Evolutionary conservation across 2,888 invertebrate genomes (phyloP).

Genomic region (Megamerina dolium): DNA sequence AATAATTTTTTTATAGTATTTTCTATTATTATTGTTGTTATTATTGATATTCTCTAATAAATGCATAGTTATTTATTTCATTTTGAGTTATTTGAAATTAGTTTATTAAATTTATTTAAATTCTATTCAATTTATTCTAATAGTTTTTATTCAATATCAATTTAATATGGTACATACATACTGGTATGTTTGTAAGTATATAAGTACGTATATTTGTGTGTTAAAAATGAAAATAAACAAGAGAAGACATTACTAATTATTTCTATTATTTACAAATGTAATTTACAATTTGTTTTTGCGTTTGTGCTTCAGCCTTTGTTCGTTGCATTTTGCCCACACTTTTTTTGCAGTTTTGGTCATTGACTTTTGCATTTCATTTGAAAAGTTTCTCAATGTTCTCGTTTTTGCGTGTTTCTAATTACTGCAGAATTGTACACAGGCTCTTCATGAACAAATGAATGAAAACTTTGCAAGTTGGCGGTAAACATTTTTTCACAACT

Average conservation of each 20-base stretch:
- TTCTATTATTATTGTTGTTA: conserved; percentile 10
- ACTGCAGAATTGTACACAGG: too few species aligned
- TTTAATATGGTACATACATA: too few species aligned
- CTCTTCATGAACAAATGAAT: too few species aligned
- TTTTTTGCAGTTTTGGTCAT: conserved; percentile 4
- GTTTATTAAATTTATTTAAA: conserved; percentile 5
- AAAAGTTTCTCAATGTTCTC: too few species aligned
- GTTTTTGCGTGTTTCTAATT: too few species aligned
- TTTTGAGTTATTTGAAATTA: conserved; percentile 18
- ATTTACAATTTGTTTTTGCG: conserved; percentile 25
- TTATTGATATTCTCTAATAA: conserved; percentile 29
- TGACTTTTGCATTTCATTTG: conserved; percentile 9
- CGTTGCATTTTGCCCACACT: not conserved
- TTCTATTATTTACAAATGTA: conserved; percentile 35
- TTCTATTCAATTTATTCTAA: conserved; percentile 33
- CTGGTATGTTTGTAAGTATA: too few species aligned
- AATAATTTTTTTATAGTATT: conserved; percentile 14
- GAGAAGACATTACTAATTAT: too few species aligned
- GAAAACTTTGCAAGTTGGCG: too few species aligned
- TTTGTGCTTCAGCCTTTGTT: conserved; percentile 3
- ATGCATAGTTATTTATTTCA: conserved; percentile 30
- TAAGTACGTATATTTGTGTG: too few species aligned
- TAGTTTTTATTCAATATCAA: conserved; percentile 19
- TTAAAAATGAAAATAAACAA: too few species aligned
- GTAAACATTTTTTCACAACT: too few species aligned